These are phyloP conservation scores for Tychaedon coryphoeus DNA, from an alignment of 2,113 vertebrate species.

Conservation along the genomic window DNA sequence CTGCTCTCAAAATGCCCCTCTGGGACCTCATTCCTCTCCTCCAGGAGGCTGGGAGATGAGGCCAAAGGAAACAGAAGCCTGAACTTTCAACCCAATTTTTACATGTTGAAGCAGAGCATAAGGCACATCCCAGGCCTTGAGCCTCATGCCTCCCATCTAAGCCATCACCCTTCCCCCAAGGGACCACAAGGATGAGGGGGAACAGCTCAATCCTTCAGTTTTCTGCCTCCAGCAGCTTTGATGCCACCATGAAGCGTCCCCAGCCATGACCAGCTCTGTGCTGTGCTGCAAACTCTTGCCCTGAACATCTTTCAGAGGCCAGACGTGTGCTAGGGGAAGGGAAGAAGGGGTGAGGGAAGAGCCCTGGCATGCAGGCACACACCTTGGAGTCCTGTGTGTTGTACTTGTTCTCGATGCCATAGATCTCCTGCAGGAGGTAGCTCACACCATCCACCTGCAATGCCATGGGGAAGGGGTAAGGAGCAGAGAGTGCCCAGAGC, in stretches of 20 bases:
- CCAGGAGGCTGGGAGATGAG: neutral
- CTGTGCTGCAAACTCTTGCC: neutral
- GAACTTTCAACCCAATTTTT: neutral
- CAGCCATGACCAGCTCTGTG: neutral
- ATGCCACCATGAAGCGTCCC: neutral
- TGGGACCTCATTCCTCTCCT: neutral
- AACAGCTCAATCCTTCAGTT: neutral
- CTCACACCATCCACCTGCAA: slow-evolving; percentile 95
- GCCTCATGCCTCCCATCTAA: neutral
- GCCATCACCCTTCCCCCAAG: neutral
- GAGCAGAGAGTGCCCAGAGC: neutral
- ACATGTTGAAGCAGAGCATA: neutral
- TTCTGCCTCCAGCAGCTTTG: neutral
- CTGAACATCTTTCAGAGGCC: neutral
- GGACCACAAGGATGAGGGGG: neutral
- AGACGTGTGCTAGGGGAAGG: neutral
- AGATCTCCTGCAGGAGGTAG: slow-evolving; percentile 98
- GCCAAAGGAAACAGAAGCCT: neutral
- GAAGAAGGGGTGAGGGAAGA: neutral
- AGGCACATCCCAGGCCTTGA: neutral
- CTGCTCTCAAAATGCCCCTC: neutral
- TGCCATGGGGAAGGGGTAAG: neutral
- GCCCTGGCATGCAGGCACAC: neutral
- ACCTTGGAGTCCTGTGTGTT: slow-evolving; percentile 95
- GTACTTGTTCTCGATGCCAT: slow-evolving; percentile 98